Percentiles rank a stretch among this genome's conserved stretches.
Evolutionary conservation across 1,140 invertebrate species (phyloP).

Genomic region (Conopomorpha cramerella): DNA sequence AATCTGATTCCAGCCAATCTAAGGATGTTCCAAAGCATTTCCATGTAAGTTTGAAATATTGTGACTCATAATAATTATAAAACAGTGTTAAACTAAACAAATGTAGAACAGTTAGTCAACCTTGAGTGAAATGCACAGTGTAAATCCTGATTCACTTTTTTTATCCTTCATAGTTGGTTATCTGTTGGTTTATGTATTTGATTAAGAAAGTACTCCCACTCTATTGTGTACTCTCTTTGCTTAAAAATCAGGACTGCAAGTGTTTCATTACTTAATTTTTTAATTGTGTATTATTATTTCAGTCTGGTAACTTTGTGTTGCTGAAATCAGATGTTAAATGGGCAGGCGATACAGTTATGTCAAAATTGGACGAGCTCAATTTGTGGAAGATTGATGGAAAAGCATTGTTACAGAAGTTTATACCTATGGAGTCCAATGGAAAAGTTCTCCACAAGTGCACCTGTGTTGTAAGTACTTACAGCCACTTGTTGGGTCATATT

Average conservation of each 20-base stretch:
- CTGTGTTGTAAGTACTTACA: slow-evolving; percentile 66
- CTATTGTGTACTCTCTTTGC: too few species aligned
- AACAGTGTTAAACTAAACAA: too few species aligned
- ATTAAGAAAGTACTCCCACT: too few species aligned
- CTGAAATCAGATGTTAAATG: slow-evolving; percentile 68
- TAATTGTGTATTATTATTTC: slow-evolving; percentile 20
- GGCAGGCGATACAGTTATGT: slow-evolving; percentile 56
- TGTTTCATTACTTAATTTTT: too few species aligned
- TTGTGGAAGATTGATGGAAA: slow-evolving; percentile 83
- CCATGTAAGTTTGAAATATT: slow-evolving; percentile 32
- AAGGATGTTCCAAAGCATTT: slow-evolving; percentile 61
- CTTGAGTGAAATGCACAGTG: too few species aligned
- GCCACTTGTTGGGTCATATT: slow-evolving; percentile 4
- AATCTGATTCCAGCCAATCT: slow-evolving; percentile 56
- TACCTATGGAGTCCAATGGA: slow-evolving; percentile 71
- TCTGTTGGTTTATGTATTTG: too few species aligned
- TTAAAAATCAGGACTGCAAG: too few species aligned
- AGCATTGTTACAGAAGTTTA: slow-evolving; percentile 76
- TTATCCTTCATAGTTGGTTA: too few species aligned
- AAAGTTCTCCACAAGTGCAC: slow-evolving; percentile 76
- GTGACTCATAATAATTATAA: too few species aligned
- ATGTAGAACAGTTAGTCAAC: too few species aligned
- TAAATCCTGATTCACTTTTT: slow-evolving; percentile 1
- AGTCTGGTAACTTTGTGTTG: slow-evolving; percentile 73
- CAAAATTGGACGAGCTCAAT: slow-evolving; percentile 62